Conservation (phyloP, 2,113 vertebrate species). For the Dissostichus mawsoni region DNA sequence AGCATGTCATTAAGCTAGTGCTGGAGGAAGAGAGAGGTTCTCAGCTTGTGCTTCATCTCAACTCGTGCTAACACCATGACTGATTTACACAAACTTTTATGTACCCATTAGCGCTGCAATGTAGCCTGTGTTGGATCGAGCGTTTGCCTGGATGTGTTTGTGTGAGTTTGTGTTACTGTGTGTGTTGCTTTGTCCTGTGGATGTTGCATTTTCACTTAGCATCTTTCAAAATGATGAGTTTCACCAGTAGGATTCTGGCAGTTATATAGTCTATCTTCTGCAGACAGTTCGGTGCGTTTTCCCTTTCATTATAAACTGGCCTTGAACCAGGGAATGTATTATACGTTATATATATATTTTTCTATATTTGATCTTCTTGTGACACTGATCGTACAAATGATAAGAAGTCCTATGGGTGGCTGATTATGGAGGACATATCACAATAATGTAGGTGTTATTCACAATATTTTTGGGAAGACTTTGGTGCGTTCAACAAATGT, state of each 20-base stretch:
- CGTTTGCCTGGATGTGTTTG: not conserved
- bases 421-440: too few relatives aligned
- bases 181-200: slow-evolving; percentile 20
- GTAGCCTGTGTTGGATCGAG: slow-evolving; percentile 25
- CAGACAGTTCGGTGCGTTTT: slow-evolving; percentile 19
- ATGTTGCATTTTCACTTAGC: slow-evolving; percentile 48
- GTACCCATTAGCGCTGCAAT: slow-evolving; percentile 58
- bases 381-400: too few relatives aligned
- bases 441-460: too few relatives aligned
- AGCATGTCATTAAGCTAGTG: slow-evolving; percentile 61
- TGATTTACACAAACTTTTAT: slow-evolving; percentile 67
- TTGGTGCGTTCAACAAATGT: too few relatives aligned
- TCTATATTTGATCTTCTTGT: too few relatives aligned
- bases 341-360: not conserved
- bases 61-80: slow-evolving; percentile 29
- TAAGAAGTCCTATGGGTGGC: too few relatives aligned
- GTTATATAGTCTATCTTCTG: slow-evolving; percentile 28
- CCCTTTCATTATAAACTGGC: slow-evolving; percentile 22
- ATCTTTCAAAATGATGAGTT: slow-evolving; percentile 63
- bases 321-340: slow-evolving; percentile 10
- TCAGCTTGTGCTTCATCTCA: slow-evolving; percentile 26
- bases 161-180: not conserved
- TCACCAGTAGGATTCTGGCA: slow-evolving; percentile 35
- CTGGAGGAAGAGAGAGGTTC: slow-evolving; percentile 22
- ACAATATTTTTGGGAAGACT: too few relatives aligned